Conservation (phyloP, 2,797 vertebrate genomes). For the Sciurus vulgaris region DNA sequence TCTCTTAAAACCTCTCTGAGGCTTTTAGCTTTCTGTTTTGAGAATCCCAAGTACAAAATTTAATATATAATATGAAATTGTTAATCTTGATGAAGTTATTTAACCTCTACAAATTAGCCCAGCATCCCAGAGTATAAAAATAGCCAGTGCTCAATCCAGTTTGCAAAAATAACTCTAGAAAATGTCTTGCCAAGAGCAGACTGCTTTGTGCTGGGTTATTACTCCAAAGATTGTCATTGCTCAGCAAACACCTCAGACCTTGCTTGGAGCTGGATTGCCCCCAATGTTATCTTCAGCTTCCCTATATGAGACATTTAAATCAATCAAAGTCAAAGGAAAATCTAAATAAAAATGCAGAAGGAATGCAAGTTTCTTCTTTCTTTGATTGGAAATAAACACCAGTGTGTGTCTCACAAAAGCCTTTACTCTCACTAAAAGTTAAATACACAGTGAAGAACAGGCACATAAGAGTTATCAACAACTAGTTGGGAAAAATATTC, state of each 20-base stretch:
- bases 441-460: background rate
- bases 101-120: constrained; percentile 7
- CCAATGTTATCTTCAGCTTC: background rate
- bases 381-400: background rate
- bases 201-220: background rate
- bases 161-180: constrained; percentile 35
- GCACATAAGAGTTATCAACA: background rate
- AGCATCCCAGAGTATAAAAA: background rate
- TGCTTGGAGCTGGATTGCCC: background rate
- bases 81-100: constrained; percentile 31
- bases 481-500: background rate
- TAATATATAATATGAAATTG: constrained; percentile 15
- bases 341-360: background rate
- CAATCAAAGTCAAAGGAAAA: background rate
- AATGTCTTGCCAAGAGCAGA: background rate
- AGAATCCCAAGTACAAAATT: background rate
- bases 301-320: background rate
- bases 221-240: background rate
- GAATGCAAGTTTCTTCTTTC: background rate
- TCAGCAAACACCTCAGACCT: background rate
- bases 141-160: background rate
- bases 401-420: background rate
- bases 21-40: constrained; percentile 3
- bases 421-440: background rate
- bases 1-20: background rate